Evolutionary conservation across 2,113 vertebrate genomes (phyloP), one percentile per base, ranked within the genome.

Genomic region (Psittacula cyanocephala): DNA sequence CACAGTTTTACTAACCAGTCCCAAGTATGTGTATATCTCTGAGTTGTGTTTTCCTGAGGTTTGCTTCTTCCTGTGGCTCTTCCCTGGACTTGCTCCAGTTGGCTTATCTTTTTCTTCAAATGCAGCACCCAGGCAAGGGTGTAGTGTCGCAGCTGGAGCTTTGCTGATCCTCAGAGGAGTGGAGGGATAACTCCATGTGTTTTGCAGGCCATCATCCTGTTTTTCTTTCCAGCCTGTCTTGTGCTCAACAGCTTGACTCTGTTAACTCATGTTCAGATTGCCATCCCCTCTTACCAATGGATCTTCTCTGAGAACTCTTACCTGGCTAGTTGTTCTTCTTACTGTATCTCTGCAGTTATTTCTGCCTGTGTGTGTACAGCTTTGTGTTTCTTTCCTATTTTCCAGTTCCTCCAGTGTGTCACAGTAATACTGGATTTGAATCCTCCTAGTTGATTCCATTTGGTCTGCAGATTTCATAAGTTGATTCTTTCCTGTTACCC

Each of bases 41-140:
- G 24, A 22, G 33, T 10, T 74, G 44, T 46, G 28, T 84, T 86
- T 81, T 77, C 49, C 44, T 1, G 9, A 62, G 72, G 77, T 93
- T 80, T 79, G 24, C 19, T 65, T 3, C 83, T 77, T 91, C 39
- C 17, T 37, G 6, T 39, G 57, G 22, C 37, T 77, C 19, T 69
- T 80, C 41, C 47, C 52, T 94, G 81, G 88, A 57, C 77, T 79
- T 67, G 27, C 24, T 93, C 60, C 85, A 81, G 37, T 41, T 93
- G 78, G 55, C 81, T 81, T 5, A 24, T 86, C 29, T 74, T 25
- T 64, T 81, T 78, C 43, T 67, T 81, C 33, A 52, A 59, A 67
- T 16, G 23, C 55, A 39, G 44, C 1, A 6, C 28, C 28, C 23
- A 11, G 49, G 63, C 0, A 0, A 86, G 41, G 49, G 20, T 47